These are phyloP conservation scores for Dryomyza anilis DNA, from an alignment of 2,888 invertebrate genomes.

Conservation along the genomic window DNA sequence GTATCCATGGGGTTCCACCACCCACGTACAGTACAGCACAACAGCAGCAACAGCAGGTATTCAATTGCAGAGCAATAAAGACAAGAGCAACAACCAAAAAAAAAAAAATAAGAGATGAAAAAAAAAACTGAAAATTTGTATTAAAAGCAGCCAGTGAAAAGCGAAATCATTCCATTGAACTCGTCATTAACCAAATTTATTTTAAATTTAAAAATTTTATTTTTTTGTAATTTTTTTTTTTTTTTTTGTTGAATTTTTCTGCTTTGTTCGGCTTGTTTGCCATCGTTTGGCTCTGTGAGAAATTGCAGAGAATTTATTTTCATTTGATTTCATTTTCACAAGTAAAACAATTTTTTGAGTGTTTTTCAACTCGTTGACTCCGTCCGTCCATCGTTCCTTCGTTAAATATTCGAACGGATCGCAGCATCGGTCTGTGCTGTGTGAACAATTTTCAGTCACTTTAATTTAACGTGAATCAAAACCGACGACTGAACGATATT, in stretches of 20 bases:
- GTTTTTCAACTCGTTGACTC: too few relatives aligned
- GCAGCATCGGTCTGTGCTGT: background rate
- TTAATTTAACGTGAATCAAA: conserved; percentile 6
- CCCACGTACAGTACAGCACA: too few relatives aligned
- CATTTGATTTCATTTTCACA: too few relatives aligned
- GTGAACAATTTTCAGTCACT: conserved; percentile 6
- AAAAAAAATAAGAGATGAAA: background rate
- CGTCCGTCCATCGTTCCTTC: background rate
- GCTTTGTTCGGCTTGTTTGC: background rate
- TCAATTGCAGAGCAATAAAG: too few relatives aligned
- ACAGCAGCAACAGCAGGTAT: too few relatives aligned
- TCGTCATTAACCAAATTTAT: conserved; percentile 24
- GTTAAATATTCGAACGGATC: background rate
- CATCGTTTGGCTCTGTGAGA: too few relatives aligned
- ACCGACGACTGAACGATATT: conserved; percentile 42
- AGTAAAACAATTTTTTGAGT: background rate
- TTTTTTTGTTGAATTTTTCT: background rate
- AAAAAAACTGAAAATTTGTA: background rate
- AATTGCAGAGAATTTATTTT: too few relatives aligned
- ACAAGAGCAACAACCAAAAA: background rate
- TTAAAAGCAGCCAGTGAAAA: too few relatives aligned
- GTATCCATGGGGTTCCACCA: too few relatives aligned
- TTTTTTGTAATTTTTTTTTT: conserved; percentile 2
- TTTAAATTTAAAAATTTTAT: conserved; percentile 3
- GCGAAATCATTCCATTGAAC: background rate